Conservation (phyloP, 2,888 invertebrate genomes). For the Polyommatus iphigenia region DNA sequence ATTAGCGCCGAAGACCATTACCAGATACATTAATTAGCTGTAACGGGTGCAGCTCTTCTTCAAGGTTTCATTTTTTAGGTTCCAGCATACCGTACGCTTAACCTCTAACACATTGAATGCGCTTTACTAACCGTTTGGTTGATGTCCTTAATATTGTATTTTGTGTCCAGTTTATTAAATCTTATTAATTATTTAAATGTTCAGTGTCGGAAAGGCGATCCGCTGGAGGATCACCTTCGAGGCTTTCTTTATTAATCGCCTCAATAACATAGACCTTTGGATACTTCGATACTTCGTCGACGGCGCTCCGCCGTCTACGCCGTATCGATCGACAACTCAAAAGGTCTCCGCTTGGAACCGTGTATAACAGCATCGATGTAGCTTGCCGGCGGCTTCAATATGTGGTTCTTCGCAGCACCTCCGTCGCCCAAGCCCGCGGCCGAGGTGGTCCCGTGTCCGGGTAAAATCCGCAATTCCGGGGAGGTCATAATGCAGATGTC, state of each 20-base stretch:
- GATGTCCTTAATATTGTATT: constrained; percentile 4
- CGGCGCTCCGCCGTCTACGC: neutral
- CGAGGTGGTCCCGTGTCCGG: constrained; percentile 69
- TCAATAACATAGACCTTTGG: constrained; percentile 8
- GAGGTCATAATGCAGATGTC: constrained; percentile 53
- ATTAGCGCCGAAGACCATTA: constrained; percentile 70
- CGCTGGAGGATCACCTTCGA: neutral
- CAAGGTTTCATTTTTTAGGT: constrained; percentile 70
- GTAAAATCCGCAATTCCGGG: constrained; percentile 64
- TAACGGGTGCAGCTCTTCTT: constrained; percentile 55
- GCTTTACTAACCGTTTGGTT: constrained; percentile 61
- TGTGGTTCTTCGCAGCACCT: constrained; percentile 55
- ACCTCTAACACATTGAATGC: constrained; percentile 54
- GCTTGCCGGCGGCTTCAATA: constrained; percentile 41
- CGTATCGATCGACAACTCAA: neutral
- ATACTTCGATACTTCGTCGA: neutral
- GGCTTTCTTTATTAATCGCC: constrained; percentile 28
- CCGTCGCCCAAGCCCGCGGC: constrained; percentile 55
- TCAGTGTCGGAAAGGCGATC: neutral
- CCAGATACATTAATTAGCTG: constrained; percentile 59
- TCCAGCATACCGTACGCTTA: constrained; percentile 52
- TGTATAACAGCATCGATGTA: constrained; percentile 29
- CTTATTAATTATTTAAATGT: neutral
- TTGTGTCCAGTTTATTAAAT: constrained; percentile 1
- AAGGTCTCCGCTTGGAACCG: constrained; percentile 22